These are phyloP conservation scores for Misgurnus anguillicaudatus DNA, from an alignment of 2,113 vertebrate species.

Conservation along the genomic window DNA sequence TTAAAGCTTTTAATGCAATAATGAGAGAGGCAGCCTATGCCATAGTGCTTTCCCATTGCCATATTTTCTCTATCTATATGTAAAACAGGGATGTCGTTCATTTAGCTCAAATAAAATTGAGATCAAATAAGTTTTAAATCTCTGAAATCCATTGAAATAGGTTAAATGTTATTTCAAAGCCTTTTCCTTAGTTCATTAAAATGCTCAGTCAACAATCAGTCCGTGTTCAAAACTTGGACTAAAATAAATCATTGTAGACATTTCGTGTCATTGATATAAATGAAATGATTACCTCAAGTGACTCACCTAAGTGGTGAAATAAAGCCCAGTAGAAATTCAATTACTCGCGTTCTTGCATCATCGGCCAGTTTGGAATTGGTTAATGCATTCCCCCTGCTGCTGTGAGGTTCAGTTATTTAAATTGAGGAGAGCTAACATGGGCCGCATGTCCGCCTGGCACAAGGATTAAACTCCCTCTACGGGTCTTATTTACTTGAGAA, in stretches of 20 bases:
- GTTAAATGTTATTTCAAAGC: not conserved
- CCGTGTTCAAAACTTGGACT: not conserved
- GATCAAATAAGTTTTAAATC: not conserved
- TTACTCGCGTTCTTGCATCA: constrained; percentile 28
- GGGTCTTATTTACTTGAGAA: constrained; percentile 26
- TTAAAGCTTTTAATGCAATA: constrained; percentile 34
- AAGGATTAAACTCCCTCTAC: constrained; percentile 25
- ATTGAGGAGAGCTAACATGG: constrained; percentile 22
- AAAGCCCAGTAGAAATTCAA: constrained; percentile 30
- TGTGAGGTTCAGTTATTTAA: constrained; percentile 27
- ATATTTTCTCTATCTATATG: constrained; percentile 1
- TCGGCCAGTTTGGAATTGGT: not conserved
- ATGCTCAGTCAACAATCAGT: not conserved
- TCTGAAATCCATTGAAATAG: not conserved
- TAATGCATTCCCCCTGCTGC: constrained; percentile 14
- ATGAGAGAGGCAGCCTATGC: not conserved
- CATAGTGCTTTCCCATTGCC: not conserved
- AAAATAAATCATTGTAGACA: constrained; percentile 16
- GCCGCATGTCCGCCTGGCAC: constrained; percentile 20
- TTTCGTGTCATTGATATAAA: constrained; percentile 5
- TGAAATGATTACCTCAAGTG: constrained; percentile 29
- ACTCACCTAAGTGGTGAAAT: constrained; percentile 26
- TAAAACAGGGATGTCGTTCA: not conserved
- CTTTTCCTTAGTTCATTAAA: not conserved
- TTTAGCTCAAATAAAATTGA: not conserved